Base-by-base conservation (phyloP, 2,888 invertebrate species). In the Diarsia dahlii region DNA sequence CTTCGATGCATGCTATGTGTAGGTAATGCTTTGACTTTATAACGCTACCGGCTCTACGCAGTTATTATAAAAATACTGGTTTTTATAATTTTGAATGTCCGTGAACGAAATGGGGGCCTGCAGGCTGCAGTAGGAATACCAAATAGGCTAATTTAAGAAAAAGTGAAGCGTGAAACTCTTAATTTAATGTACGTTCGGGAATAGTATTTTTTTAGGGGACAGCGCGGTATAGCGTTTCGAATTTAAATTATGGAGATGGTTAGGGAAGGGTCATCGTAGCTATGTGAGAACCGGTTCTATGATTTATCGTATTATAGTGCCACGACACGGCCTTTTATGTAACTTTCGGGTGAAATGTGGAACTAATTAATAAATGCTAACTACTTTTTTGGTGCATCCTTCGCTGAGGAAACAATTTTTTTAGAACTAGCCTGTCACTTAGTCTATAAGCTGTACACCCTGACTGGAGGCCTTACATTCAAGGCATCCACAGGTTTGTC, bases 151-250 rank as follows among this genome's bases (percentile, higher is more conserved):
- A 23, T 28, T n/a, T n/a, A 3, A 1, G 39, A 39, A 39, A 39
- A 39, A 39, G 39, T 39, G 39, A 39, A 39, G 39, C 39, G 39
- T 39, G 39, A 39, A 39, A 5, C 39, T 39, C 39, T 39, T 45
- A 34, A 23, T 28, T n/a, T n/a, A 3, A 0, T 23, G 28, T 45
- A 34, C 23, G n/a, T 54, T 46, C 20, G 39, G 5, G n/a, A 73
- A 60, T 48, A 52, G 23, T 72, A 18, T 48, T 15, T 34, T 50
- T 34, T 23, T 20, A 18, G 50, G 18, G 4, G 18, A 58, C 28
- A 58, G 12, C 46, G 58, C 3, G 45, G 45, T n/a, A 52, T n/a
- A n/a, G 76, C 54, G 52, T 67, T n/a, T 54, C 76, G 23, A 76
- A 67, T 34, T 50, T 62, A 5, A 18, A 8, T n/a, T 48, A 60